Evolutionary conservation across 1,140 invertebrate genomes (phyloP).

Genomic region (Portunus trituberculatus): DNA sequence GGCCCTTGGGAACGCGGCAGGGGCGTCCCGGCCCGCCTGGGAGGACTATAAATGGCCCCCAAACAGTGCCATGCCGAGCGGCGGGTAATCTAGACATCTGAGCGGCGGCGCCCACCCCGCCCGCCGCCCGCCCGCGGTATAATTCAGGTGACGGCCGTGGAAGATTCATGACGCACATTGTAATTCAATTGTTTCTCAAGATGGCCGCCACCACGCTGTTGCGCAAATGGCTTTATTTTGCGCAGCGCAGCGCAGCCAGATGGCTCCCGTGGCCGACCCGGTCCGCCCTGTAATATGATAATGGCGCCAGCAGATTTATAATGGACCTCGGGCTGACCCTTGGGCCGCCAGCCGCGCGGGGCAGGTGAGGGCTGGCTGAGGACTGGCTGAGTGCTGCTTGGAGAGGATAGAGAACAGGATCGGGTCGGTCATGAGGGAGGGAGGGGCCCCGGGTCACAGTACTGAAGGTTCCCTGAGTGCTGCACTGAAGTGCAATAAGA

Average conservation of each 20-base stretch:
- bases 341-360: not conserved
- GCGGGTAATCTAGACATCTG: slow-evolving; percentile 50
- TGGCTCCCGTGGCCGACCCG: not conserved
- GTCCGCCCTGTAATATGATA: slow-evolving; percentile 13
- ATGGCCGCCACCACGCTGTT: slow-evolving; percentile 70
- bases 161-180: slow-evolving; percentile 74
- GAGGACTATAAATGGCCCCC: not conserved
- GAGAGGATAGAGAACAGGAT: too few relatives aligned
- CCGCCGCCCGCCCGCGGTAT: slow-evolving; percentile 62
- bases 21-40: not conserved
- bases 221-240: slow-evolving; percentile 70
- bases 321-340: slow-evolving; percentile 4
- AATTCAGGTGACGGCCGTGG: slow-evolving; percentile 69
- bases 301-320: slow-evolving; percentile 2
- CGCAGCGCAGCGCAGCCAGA: slow-evolving; percentile 39
- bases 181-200: slow-evolving; percentile 76
- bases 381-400: not conserved
- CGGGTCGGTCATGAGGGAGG: too few relatives aligned
- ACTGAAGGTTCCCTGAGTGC: not conserved
- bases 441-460: not conserved
- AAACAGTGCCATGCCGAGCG: not conserved
- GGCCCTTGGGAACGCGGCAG: not conserved
- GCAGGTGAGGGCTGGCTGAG: not conserved
- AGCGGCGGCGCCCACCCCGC: not conserved
- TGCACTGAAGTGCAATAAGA: not conserved